Percentiles rank a stretch among this genome's conserved stretches.
These are phyloP conservation scores for Cranoglanis bouderius DNA, from an alignment of 2,113 vertebrate species.

Conservation along the genomic window DNA sequence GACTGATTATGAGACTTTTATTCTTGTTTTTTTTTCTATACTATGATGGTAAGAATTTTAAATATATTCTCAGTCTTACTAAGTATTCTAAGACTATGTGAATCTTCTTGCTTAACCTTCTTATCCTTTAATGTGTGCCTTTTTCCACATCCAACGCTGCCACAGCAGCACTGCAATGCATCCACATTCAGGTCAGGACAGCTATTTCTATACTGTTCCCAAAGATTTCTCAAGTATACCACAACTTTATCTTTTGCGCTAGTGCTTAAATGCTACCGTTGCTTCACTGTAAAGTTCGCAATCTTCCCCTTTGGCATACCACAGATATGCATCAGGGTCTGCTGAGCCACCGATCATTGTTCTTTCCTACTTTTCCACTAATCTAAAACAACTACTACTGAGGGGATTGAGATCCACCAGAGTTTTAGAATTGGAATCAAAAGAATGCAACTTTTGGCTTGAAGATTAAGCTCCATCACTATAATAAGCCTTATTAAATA, in stretches of 20 bases:
- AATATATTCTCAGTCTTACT: not conserved
- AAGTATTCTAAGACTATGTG: not conserved
- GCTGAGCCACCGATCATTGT: not conserved
- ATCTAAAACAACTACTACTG: not conserved
- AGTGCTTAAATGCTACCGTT: not conserved
- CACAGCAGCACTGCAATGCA: too few species aligned
- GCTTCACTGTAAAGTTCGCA: not conserved
- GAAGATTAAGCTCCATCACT: not conserved
- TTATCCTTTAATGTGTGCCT: not conserved
- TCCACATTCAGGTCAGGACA: constrained; percentile 12
- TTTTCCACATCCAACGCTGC: constrained; percentile 7
- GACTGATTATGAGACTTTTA: not conserved
- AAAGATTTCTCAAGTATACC: constrained; percentile 26
- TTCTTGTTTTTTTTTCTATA: not conserved
- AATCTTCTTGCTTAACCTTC: not conserved
- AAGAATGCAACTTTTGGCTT: constrained; percentile 15
- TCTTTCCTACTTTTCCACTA: not conserved
- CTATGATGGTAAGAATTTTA: not conserved
- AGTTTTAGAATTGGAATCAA: not conserved
- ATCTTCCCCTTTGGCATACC: not conserved
- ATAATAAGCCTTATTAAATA: constrained; percentile 12
- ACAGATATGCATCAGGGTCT: constrained; percentile 23
- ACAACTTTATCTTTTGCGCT: not conserved
- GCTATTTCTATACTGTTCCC: constrained; percentile 1
- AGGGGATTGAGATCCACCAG: not conserved